A percentile compares a stretch with the other conserved stretches of the same genome.
These are phyloP conservation scores for Litocranius walleri DNA, from an alignment of 2,113 vertebrate species.

Conservation along the genomic window DNA sequence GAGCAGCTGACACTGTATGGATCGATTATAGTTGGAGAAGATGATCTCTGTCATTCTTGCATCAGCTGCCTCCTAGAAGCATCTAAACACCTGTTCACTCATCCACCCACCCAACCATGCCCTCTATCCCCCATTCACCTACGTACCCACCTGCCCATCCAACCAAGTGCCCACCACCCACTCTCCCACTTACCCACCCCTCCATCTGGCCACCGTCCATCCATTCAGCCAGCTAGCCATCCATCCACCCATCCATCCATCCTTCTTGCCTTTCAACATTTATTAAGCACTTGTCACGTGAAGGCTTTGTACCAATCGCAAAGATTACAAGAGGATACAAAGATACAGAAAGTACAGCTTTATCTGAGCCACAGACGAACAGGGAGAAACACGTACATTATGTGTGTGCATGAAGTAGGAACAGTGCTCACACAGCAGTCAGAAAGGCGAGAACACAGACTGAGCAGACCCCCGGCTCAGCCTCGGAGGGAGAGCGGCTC, in stretches of 20 bases:
- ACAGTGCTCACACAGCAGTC: background rate
- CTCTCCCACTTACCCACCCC: background rate
- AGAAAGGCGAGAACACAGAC: rapidly evolving
- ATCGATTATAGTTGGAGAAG: background rate
- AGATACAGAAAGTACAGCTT: background rate
- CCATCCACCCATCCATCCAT: background rate
- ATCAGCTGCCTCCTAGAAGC: background rate
- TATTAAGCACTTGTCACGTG: background rate
- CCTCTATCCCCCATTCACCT: background rate
- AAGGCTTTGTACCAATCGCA: background rate
- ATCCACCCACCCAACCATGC: background rate
- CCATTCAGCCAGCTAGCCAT: rapidly evolving
- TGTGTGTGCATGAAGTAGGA: background rate
- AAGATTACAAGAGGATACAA: background rate
- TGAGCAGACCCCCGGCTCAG: background rate
- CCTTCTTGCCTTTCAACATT: background rate
- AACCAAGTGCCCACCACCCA: background rate
- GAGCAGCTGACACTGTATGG: background rate
- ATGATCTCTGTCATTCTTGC: background rate
- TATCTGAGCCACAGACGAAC: background rate
- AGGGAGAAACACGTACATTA: background rate
- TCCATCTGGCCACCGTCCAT: rapidly evolving
- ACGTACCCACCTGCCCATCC: background rate
- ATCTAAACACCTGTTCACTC: background rate
- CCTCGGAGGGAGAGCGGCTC: rapidly evolving